Base-by-base conservation (phyloP, 2,797 vertebrate species). In the Diceros bicornis region DNA sequence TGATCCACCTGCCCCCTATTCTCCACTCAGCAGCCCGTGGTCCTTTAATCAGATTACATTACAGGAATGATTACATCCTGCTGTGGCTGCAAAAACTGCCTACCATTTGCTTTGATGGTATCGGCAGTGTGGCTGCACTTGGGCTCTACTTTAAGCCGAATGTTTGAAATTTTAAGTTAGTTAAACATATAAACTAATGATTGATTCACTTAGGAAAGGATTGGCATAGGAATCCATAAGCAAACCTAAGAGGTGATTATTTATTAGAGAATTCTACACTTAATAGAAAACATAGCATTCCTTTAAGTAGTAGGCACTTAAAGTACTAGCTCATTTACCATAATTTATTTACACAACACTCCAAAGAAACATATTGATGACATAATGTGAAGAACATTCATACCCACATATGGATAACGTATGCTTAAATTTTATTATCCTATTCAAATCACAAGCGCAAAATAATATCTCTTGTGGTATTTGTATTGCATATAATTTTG, bases 381-480 rank as follows among this genome's bases (percentile, higher is more conserved):
- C 6, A 90, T 88, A 94, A 61, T 59, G n/a, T 59, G 41, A 84
- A 6, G 34, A 75, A 89, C 4, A 34, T 77, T 91, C 62, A 50
- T 72, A 93, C 6, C 13, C 17, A 90, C 44, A 77, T 55, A 75
- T 64, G 23, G 71, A 77, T 92, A 81, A 91, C 50, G 64, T 69
- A 64, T 92, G 64, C 13, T 11, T 79, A 87, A 89, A 5, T 84
- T 92, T 94, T 84, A 92, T 83, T 55, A 57, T 83, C 64, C 21
- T 94, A 77, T 52, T 91, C n/a, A 94, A 94, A 86, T 32, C 87
- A 50, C 21, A 89, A 97, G 14, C 32, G 16, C 21, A 83, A 97
- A 72, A 78, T 72, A 86, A 41, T 91, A 61, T 68, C 52, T 91
- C 37, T 77, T 68, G 27, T 62, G 34, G 21, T 89, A 79, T 90